Evolutionary conservation across 2,888 invertebrate genomes (phyloP).

Genomic region (Drosophila demipolita): DNA sequence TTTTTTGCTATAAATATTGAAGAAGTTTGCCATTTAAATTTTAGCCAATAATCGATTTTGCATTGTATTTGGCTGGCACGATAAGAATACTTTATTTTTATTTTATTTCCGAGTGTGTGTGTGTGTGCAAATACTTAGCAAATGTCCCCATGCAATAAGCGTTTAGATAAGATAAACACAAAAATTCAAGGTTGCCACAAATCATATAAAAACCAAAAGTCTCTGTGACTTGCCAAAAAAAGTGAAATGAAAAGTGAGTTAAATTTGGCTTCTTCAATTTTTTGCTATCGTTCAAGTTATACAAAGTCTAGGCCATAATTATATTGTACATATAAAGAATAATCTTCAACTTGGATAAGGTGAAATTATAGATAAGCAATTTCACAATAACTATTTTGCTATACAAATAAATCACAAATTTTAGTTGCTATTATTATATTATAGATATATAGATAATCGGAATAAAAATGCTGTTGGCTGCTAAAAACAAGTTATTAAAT

Average conservation of each 20-base stretch:
- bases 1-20: constrained; percentile 15
- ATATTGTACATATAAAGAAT: not conserved
- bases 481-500: not conserved
- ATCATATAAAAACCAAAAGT: constrained; percentile 20
- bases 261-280: constrained; percentile 3
- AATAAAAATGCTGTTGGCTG: not conserved
- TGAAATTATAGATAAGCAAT: not conserved
- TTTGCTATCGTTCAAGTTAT: constrained; percentile 20
- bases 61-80: constrained; percentile 56
- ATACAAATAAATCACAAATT: not conserved
- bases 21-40: constrained; percentile 25
- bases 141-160: constrained; percentile 43
- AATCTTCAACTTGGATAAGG: not conserved
- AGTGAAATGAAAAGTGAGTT: constrained; percentile 5
- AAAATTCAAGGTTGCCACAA: constrained; percentile 67
- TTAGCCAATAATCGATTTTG: constrained; percentile 51
- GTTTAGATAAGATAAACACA: constrained; percentile 63
- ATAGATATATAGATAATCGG: not conserved
- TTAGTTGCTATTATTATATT: not conserved
- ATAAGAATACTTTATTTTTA: constrained; percentile 52
- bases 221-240: constrained; percentile 52
- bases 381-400: not conserved
- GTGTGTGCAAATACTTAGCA: constrained; percentile 7
- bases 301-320: constrained; percentile 3
- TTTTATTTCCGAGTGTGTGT: constrained; percentile 2